Conservation (phyloP, 2,888 invertebrate genomes). For the Coenonympha glycerion region DNA sequence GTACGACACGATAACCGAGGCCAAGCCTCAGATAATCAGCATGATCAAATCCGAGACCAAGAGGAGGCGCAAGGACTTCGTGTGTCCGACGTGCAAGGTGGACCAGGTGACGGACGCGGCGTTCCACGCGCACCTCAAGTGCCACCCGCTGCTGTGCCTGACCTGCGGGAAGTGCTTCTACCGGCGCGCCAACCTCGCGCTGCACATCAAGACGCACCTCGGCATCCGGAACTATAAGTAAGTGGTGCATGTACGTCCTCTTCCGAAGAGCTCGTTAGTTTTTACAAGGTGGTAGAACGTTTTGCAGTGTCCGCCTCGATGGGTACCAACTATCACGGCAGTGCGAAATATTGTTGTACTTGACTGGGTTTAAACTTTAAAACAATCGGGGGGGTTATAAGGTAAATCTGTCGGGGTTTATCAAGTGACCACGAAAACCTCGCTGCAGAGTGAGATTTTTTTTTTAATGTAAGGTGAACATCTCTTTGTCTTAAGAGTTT, state of each 20-base stretch:
- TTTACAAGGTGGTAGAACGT: too few relatives aligned
- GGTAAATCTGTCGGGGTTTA: too few relatives aligned
- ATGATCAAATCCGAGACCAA: conserved; percentile 67
- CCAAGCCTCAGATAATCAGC: conserved; percentile 63
- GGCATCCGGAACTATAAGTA: conserved; percentile 83
- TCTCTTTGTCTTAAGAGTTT: too few relatives aligned
- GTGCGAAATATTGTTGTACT: too few relatives aligned
- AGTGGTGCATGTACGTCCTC: conserved; percentile 37
- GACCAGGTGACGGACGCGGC: conserved; percentile 81
- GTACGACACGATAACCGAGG: conserved; percentile 50
- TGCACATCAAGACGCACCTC: conserved; percentile 87
- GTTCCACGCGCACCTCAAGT: conserved; percentile 83
- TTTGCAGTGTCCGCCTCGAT: too few relatives aligned
- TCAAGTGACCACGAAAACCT: too few relatives aligned
- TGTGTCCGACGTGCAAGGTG: conserved; percentile 69
- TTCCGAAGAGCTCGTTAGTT: too few relatives aligned
- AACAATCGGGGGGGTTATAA: too few relatives aligned
- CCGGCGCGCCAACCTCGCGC: conserved; percentile 81
- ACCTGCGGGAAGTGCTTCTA: conserved; percentile 88
- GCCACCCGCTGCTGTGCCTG: conserved; percentile 88
- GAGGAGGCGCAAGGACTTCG: conserved; percentile 48
- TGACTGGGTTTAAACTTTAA: too few relatives aligned
- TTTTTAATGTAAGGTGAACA: too few relatives aligned
- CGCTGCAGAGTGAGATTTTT: too few relatives aligned
- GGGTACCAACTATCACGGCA: not conserved